Evolutionary conservation across 2,797 vertebrate species (phyloP).

Genomic region (Gila robusta): DNA sequence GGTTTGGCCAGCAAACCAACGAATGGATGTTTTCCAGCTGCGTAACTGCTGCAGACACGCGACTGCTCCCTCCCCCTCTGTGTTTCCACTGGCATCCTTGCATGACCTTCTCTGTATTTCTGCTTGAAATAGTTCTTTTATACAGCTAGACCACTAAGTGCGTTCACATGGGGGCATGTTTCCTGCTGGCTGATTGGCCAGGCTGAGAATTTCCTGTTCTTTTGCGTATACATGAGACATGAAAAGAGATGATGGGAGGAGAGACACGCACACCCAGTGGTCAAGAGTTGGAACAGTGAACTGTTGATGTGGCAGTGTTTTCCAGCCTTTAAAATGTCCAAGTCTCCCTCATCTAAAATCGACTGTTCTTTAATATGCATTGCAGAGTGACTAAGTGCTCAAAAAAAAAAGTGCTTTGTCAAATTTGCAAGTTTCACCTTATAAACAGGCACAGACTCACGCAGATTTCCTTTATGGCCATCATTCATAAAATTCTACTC

Average conservation of each 20-base stretch:
- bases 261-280: conserved; percentile 31
- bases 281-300: conserved; percentile 21
- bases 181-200: conserved; percentile 49
- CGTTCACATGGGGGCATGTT: conserved; percentile 21
- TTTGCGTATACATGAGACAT: conserved; percentile 43
- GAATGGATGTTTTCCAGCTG: conserved; percentile 64
- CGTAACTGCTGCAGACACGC: conserved; percentile 50
- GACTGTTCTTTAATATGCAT: not conserved
- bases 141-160: conserved; percentile 28
- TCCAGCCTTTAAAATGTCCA: conserved; percentile 13
- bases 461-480: not conserved
- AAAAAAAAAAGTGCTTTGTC: conserved; percentile 1
- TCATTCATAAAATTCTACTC: conserved; percentile 4
- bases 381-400: conserved; percentile 3
- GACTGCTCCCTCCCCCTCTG: conserved; percentile 42
- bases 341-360: not conserved
- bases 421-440: not conserved
- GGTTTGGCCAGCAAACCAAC: conserved; percentile 36
- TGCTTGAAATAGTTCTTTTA: conserved; percentile 44
- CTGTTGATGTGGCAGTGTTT: conserved; percentile 28
- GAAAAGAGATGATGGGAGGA: conserved; percentile 12
- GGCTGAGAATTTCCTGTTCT: conserved; percentile 49
- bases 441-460: not conserved
- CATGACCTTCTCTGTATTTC: conserved; percentile 13
- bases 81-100: conserved; percentile 52